Evolutionary conservation across 2,888 invertebrate species (phyloP).

Genomic region (Onthophagus sagittarius): DNA sequence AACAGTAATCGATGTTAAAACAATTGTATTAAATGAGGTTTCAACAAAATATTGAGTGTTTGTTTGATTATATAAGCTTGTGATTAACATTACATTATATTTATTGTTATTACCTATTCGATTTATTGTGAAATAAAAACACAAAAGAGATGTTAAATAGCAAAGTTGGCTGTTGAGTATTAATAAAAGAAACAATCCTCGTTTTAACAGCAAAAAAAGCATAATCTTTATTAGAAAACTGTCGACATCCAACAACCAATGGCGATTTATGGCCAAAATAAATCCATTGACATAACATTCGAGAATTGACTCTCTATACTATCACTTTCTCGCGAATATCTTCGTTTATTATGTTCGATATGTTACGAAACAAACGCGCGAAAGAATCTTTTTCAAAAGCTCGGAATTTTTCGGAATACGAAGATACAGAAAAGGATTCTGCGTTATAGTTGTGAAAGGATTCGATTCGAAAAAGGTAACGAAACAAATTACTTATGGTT

Average conservation of each 20-base stretch:
- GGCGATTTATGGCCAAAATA: neutral
- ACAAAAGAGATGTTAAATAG: neutral
- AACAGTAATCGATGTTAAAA: too few relatives aligned
- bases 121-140: too few relatives aligned
- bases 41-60: too few relatives aligned
- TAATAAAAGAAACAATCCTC: neutral
- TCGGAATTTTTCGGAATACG: neutral
- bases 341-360: neutral
- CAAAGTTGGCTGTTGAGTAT: neutral
- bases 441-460: neutral
- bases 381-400: neutral
- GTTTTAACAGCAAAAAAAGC: neutral
- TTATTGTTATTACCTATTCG: too few relatives aligned
- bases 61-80: too few relatives aligned
- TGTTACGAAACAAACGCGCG: neutral
- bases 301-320: neutral
- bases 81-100: too few relatives aligned
- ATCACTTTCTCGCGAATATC: neutral
- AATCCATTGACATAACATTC: neutral
- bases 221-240: neutral
- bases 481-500: neutral
- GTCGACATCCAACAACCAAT: neutral
- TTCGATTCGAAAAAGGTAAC: neutral
- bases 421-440: neutral
- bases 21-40: too few relatives aligned